Percentiles rank a stretch among this genome's conserved stretches.
Conservation (phyloP, 2,113 vertebrate species). For the Sapayoa aenigma region DNA sequence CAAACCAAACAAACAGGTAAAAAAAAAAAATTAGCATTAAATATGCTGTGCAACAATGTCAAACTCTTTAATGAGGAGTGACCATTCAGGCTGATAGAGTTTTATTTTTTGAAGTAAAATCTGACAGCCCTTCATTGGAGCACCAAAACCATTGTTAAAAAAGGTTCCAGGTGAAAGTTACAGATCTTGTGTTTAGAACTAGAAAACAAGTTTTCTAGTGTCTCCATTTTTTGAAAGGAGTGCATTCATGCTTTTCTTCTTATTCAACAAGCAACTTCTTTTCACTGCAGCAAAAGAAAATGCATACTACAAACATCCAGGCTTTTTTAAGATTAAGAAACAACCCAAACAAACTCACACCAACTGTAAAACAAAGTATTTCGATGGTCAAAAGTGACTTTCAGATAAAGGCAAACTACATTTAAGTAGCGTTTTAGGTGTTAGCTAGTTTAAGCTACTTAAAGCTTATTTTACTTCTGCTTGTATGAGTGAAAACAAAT, state of each 20-base stretch:
- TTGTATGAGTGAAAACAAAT: constrained; percentile 1
- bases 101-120: constrained; percentile 39
- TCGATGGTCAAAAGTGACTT: constrained; percentile 19
- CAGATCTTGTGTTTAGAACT: constrained; percentile 31
- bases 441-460: neutral
- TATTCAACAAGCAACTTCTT: constrained; percentile 46
- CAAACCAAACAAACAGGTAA: constrained; percentile 70
- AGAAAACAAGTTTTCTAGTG: constrained; percentile 36
- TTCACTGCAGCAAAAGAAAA: constrained; percentile 62
- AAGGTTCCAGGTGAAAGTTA: constrained; percentile 28
- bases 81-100: constrained; percentile 51
- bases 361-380: constrained; percentile 61
- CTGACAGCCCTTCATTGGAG: constrained; percentile 61
- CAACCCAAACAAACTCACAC: constrained; percentile 60
- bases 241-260: constrained; percentile 68
- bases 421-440: neutral
- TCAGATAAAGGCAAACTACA: constrained; percentile 3
- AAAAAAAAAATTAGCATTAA: constrained; percentile 65
- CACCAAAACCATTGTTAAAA: constrained; percentile 33
- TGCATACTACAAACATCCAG: constrained; percentile 14
- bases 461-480: neutral
- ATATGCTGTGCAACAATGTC: constrained; percentile 61
- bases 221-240: constrained; percentile 42
- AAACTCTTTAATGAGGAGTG: constrained; percentile 47
- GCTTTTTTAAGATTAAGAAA: constrained; percentile 62